Evolutionary conservation across 2,113 vertebrate species (phyloP).

Genomic region (Hippoglossus stenolepis): DNA sequence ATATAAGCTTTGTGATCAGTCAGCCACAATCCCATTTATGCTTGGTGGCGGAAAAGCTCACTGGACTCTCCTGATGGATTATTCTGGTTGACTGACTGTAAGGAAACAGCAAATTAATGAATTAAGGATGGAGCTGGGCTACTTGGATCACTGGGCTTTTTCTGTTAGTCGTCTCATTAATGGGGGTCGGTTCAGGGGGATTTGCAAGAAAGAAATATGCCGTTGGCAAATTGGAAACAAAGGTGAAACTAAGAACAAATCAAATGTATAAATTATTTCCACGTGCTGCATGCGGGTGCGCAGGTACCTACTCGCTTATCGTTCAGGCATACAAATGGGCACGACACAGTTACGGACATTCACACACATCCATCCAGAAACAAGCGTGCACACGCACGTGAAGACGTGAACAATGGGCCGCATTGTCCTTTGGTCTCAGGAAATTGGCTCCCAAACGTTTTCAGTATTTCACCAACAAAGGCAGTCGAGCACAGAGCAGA

Average conservation of each 20-base stretch:
- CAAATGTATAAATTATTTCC: constrained; percentile 21
- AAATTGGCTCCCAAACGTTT: constrained; percentile 73
- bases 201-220: constrained; percentile 27
- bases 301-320: neutral
- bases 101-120: constrained; percentile 77
- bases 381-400: neutral
- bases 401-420: constrained; percentile 27
- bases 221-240: constrained; percentile 45
- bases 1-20: constrained; percentile 70
- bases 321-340: neutral
- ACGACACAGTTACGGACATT: neutral
- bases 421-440: constrained; percentile 30
- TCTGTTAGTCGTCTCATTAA: constrained; percentile 47
- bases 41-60: constrained; percentile 72
- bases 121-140: constrained; percentile 67
- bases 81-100: constrained; percentile 72
- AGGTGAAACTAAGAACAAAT: constrained; percentile 45
- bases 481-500: constrained; percentile 14
- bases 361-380: neutral
- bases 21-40: constrained; percentile 76
- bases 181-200: neutral
- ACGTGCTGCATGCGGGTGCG: neutral
- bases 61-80: constrained; percentile 77
- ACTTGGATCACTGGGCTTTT: constrained; percentile 66
- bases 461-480: constrained; percentile 45